Conservation (phyloP, 2,797 vertebrate species). For the Lithobates sylvaticus region DNA sequence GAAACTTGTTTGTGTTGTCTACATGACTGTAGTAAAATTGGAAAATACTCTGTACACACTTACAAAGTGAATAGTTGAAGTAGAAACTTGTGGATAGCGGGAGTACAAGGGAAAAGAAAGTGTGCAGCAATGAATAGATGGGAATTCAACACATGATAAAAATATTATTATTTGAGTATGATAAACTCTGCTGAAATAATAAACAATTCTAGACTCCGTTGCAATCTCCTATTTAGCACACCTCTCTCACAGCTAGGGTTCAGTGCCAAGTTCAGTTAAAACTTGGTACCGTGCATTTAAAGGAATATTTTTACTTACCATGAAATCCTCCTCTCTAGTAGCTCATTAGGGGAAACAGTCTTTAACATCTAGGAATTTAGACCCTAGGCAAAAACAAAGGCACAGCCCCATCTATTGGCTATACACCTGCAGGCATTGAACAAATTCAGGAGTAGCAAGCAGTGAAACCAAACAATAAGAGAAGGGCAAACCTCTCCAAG, state of each 20-base stretch:
- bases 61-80: constrained; percentile 35
- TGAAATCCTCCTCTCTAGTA: too few relatives aligned
- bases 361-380: not conserved
- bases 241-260: not conserved
- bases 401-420: too few relatives aligned
- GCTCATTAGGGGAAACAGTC: not conserved
- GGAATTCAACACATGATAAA: constrained; percentile 12
- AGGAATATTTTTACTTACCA: not conserved
- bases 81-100: constrained; percentile 35
- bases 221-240: too few relatives aligned
- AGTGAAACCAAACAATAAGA: too few relatives aligned
- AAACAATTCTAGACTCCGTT: not conserved
- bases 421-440: too few relatives aligned
- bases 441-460: too few relatives aligned
- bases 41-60: constrained; percentile 17
- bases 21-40: constrained; percentile 11
- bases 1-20: not conserved
- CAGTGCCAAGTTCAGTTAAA: not conserved
- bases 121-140: constrained; percentile 18
- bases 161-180: not conserved
- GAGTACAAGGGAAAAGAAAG: constrained; percentile 9
- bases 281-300: not conserved
- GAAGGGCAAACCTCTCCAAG: too few relatives aligned
- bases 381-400: too few relatives aligned
- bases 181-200: not conserved